Evolutionary conservation across 1,140 invertebrate genomes (phyloP), one percentile per base, ranked within the genome.

Genomic region (Alviniconcha marisindica): DNA sequence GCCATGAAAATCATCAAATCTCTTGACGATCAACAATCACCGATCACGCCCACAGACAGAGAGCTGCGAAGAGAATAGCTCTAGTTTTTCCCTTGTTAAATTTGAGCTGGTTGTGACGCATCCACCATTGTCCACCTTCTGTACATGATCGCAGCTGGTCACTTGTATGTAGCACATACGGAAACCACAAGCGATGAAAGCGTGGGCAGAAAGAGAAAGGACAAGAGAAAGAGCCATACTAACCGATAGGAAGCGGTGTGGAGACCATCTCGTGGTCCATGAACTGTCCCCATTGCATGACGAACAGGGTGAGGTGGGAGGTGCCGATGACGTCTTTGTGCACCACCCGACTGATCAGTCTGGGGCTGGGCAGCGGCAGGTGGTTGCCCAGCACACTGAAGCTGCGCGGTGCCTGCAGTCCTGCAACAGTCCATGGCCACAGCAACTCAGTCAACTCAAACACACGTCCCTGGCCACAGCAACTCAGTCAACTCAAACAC

Each of bases 251-350:
- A 10, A 83, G 63, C 4, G 82, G 82, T 21, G 82, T 83, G 63
- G 82, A 83, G 18, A 83, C 73, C 97, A 99, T 93, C 92, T 99
- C 98, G 89, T 99, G 98, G 92, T 99, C 98, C 14, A 99, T 90
- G 94, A 99, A 99, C 91, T 99, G 98, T 2, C 98, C 98, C 98
- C 98, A 99, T 92, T 99, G 98, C 98, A 99, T 99, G 0, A 98
- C 95, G 97, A 99, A 98, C 85, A 98, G 97, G 0, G 97, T 97
- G 80, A 81, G 78, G 56, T 15, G 33, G 18, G 77, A 60, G 63
- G 77, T 4, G n/a, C 31, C 42, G 33, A 24, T 28, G 0, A 60
- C 48, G 69, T 80, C 77, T 3, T 66, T 36, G 77, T 84, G 83
- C 10, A 84, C 42, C 1, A 69, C 36, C n/a, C 33, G 56, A 42